Percentiles rank a stretch among this genome's conserved stretches.
These are phyloP conservation scores for Spodoptera picta DNA, from an alignment of 2,888 invertebrate species.

Conservation along the genomic window DNA sequence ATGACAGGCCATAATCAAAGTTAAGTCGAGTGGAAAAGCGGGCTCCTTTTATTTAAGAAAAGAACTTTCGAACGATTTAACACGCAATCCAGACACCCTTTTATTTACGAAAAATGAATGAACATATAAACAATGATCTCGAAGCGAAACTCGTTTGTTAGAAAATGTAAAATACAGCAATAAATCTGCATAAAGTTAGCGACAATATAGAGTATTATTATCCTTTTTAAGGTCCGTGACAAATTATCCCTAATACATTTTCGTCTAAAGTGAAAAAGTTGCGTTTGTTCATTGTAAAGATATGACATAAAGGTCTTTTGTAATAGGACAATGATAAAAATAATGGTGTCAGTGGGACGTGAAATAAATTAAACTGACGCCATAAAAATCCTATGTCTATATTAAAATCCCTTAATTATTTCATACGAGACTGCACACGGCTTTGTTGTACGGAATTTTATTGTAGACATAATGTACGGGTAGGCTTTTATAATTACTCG, in stretches of 20 bases:
- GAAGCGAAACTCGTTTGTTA: slow-evolving; percentile 53
- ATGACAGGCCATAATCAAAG: slow-evolving; percentile 47
- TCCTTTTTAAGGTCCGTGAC: slow-evolving; percentile 58
- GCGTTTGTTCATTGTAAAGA: slow-evolving; percentile 50
- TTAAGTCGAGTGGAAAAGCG: slow-evolving; percentile 39
- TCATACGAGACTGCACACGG: slow-evolving; percentile 25
- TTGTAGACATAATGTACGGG: slow-evolving; percentile 22
- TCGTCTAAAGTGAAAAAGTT: slow-evolving; percentile 55
- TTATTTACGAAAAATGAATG: slow-evolving; percentile 56
- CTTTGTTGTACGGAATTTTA: slow-evolving; percentile 39
- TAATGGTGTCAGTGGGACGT: slow-evolving; percentile 42
- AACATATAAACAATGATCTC: slow-evolving; percentile 55
- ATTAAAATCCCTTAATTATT: slow-evolving; percentile 36
- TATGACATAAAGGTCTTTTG: slow-evolving; percentile 49
- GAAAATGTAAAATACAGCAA: slow-evolving; percentile 71
- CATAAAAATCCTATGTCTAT: slow-evolving; percentile 38
- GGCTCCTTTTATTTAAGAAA: slow-evolving; percentile 28
- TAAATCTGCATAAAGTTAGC: slow-evolving; percentile 69
- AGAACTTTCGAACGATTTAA: slow-evolving; percentile 41
- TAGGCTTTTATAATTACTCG: slow-evolving; percentile 16
- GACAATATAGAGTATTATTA: slow-evolving; percentile 68
- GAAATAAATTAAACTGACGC: slow-evolving; percentile 46
- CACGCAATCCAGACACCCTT: slow-evolving; percentile 43
- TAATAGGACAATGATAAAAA: slow-evolving; percentile 49
- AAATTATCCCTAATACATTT: slow-evolving; percentile 62